Conservation (phyloP, 2,113 vertebrate species). For the Pseudopodoces humilis region DNA sequence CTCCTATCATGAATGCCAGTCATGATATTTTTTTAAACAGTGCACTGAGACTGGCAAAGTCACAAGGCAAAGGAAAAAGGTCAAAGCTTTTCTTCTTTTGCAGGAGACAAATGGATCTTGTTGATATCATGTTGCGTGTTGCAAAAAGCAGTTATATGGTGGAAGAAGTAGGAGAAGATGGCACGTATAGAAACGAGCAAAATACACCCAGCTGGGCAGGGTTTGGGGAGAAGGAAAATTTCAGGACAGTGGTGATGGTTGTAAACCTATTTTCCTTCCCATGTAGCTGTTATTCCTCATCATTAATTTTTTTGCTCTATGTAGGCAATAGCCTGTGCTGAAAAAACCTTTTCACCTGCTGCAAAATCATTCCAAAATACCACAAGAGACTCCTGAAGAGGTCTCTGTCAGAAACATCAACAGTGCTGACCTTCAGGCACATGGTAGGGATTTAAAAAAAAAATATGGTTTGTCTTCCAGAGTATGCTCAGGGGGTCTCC, state of each 20-base stretch:
- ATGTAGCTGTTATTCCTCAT: neutral
- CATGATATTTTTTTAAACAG: neutral
- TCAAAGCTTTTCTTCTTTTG: neutral
- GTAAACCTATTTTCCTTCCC: neutral
- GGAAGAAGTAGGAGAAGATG: neutral
- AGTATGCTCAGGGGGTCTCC: neutral
- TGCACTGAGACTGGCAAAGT: neutral
- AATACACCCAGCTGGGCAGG: rapidly evolving
- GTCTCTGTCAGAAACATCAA: neutral
- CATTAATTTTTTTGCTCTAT: neutral
- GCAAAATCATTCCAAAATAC: neutral
- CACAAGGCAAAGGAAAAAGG: neutral
- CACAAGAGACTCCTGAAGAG: neutral
- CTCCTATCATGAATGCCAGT: neutral
- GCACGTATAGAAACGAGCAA: neutral
- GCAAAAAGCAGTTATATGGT: neutral
- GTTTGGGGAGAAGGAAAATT: neutral
- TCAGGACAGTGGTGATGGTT: neutral
- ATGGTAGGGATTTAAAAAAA: neutral
- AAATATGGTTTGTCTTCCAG: neutral
- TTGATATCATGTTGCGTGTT: neutral
- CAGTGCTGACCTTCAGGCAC: neutral
- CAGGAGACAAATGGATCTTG: neutral
- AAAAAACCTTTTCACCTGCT: neutral
- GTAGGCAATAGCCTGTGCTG: neutral